A percentile compares a stretch with the other conserved stretches of the same genome.
phyloP scores from a whole-genome alignment of 1,140 invertebrate genomes.

The Galendromus occidentalis region DNA sequence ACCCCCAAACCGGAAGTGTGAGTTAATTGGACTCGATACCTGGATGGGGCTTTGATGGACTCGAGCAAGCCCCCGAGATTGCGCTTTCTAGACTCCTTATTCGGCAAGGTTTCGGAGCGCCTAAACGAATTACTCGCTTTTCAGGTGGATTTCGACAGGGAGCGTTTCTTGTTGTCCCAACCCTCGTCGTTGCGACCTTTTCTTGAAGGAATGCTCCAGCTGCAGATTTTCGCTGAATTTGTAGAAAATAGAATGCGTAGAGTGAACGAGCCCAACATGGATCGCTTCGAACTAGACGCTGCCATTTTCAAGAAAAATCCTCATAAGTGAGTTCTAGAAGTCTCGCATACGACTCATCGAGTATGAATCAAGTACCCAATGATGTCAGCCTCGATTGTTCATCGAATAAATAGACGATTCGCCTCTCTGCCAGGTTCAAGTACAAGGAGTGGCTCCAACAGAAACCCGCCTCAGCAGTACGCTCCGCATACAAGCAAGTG shows the following conservation, averaged over 20 bases:
- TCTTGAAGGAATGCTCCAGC: conserved; percentile 63
- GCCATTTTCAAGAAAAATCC: background rate
- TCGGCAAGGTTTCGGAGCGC: background rate
- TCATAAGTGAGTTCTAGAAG: background rate
- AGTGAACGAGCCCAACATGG: background rate
- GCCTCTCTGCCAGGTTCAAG: background rate
- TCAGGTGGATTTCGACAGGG: conserved; percentile 58
- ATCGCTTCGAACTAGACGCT: background rate
- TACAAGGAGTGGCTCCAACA: conserved; percentile 8
- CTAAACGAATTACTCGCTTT: background rate
- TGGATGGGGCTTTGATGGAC: background rate
- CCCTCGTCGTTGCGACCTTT: conserved; percentile 62
- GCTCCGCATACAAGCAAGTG: conserved; percentile 3
- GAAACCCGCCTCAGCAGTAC: background rate
- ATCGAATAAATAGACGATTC: background rate
- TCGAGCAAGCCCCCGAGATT: no score
- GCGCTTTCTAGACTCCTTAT: background rate
- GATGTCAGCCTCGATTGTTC: background rate
- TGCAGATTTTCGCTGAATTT: conserved; percentile 92
- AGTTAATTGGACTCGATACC: background rate
- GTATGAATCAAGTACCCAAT: background rate
- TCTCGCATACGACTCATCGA: background rate
- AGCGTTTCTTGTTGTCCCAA: conserved; percentile 62
- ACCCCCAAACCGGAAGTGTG: conserved; percentile 16
- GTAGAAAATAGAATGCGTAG: conserved; percentile 38